Evolutionary conservation across 1,140 invertebrate species (phyloP).

Genomic region (Drosophila auraria): DNA sequence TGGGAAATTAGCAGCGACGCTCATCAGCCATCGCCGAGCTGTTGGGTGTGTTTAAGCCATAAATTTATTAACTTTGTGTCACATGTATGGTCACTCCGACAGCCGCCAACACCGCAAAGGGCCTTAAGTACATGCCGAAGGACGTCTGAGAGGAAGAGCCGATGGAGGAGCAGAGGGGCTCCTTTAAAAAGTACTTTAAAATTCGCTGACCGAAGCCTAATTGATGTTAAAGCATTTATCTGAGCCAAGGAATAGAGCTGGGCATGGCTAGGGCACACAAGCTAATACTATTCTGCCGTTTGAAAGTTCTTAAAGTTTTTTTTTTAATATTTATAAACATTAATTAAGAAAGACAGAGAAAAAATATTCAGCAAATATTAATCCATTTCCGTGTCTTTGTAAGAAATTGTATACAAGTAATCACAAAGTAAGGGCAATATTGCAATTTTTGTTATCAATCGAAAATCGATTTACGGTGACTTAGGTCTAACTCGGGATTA

Average conservation of each 20-base stretch:
- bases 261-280: background rate
- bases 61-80: conserved; percentile 84
- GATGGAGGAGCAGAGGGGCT: background rate
- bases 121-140: background rate
- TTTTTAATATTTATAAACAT: too few species aligned
- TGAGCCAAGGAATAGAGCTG: background rate
- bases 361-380: too few species aligned
- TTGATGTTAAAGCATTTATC: conserved; percentile 30
- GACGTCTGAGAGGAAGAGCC: too few species aligned
- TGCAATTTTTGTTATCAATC: background rate
- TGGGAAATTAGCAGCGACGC: conserved; percentile 50
- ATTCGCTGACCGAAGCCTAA: conserved; percentile 37
- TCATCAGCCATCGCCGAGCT: conserved; percentile 40
- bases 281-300: background rate
- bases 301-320: background rate
- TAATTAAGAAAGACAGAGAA: too few species aligned
- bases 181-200: conserved; percentile 51
- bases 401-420: too few species aligned
- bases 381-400: too few species aligned
- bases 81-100: conserved; percentile 75
- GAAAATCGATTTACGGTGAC: too few species aligned
- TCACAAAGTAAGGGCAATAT: background rate
- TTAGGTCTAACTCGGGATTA: too few species aligned
- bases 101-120: conserved; percentile 36
- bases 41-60: conserved; percentile 80